A percentile compares a stretch with the other conserved stretches of the same genome.
Evolutionary conservation across 2,113 vertebrate species (phyloP).

Genomic region (Agapornis roseicollis): DNA sequence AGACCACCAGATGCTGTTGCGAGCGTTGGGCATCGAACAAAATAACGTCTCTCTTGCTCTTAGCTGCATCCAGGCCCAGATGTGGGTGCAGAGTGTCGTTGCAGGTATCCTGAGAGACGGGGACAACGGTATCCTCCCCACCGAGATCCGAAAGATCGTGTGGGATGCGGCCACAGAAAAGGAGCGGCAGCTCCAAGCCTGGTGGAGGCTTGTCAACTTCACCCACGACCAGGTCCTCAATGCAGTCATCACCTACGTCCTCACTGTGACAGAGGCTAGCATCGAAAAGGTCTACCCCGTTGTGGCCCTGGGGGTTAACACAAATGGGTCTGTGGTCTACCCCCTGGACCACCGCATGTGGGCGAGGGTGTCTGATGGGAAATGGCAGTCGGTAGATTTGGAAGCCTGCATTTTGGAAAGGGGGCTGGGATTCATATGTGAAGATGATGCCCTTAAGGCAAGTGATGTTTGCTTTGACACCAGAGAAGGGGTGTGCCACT

Average conservation of each 20-base stretch:
- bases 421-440: slow-evolving; percentile 58
- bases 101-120: slow-evolving; percentile 62
- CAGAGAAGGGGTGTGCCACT: slow-evolving; percentile 57
- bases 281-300: slow-evolving; percentile 62
- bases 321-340: slow-evolving; percentile 39
- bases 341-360: slow-evolving; percentile 63
- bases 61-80: slow-evolving; percentile 66
- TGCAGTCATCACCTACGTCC: background rate
- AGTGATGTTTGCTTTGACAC: slow-evolving; percentile 57
- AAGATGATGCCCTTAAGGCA: slow-evolving; percentile 55
- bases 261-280: slow-evolving; percentile 28
- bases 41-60: slow-evolving; percentile 59
- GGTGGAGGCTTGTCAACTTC: slow-evolving; percentile 66
- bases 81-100: slow-evolving; percentile 66
- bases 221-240: slow-evolving; percentile 45
- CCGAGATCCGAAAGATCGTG: slow-evolving; percentile 53
- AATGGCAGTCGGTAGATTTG: slow-evolving; percentile 51
- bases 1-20: slow-evolving; percentile 45
- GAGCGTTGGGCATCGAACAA: slow-evolving; percentile 16
- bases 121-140: slow-evolving; percentile 32
- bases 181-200: slow-evolving; percentile 62
- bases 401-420: slow-evolving; percentile 64
- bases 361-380: slow-evolving; percentile 31
- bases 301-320: slow-evolving; percentile 50
- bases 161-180: slow-evolving; percentile 39